Conservation (phyloP, 2,113 vertebrate genomes). For the Antigone vipio region DNA sequence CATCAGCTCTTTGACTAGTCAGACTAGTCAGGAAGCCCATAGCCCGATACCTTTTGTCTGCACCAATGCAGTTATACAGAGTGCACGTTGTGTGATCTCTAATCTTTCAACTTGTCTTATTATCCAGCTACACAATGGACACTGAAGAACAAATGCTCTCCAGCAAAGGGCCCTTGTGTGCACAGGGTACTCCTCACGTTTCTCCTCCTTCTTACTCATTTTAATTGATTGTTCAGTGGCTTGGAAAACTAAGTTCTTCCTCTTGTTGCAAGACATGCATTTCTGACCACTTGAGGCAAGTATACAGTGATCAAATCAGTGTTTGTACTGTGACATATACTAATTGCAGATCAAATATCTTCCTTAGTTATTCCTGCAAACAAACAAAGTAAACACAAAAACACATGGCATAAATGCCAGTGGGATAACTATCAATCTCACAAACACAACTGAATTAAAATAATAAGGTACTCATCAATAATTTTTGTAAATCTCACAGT, state of each 20-base stretch:
- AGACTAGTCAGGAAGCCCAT: not conserved
- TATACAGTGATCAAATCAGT: not conserved
- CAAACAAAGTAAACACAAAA: not conserved
- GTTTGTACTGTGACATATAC: not conserved
- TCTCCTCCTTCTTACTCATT: not conserved
- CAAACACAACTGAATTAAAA: not conserved
- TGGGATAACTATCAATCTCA: not conserved
- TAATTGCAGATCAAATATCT: not conserved
- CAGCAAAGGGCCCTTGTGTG: not conserved
- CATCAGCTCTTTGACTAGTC: not conserved
- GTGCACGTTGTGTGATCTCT: not conserved
- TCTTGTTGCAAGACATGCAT: not conserved
- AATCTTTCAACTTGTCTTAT: not conserved
- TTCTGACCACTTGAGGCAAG: not conserved
- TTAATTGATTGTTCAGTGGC: not conserved
- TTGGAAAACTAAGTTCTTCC: not conserved
- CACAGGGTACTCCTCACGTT: not conserved
- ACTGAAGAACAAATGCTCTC: not conserved
- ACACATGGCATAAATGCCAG: not conserved
- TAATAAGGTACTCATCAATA: not conserved
- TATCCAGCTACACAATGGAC: not conserved
- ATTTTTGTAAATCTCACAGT: not conserved
- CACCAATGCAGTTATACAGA: accelerated
- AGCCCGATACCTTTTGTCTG: not conserved
- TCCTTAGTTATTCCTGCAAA: not conserved